Evolutionary conservation across 2,888 invertebrate genomes (phyloP), one percentile per base, ranked within the genome.

Genomic region (Chrysina gloriosa): DNA sequence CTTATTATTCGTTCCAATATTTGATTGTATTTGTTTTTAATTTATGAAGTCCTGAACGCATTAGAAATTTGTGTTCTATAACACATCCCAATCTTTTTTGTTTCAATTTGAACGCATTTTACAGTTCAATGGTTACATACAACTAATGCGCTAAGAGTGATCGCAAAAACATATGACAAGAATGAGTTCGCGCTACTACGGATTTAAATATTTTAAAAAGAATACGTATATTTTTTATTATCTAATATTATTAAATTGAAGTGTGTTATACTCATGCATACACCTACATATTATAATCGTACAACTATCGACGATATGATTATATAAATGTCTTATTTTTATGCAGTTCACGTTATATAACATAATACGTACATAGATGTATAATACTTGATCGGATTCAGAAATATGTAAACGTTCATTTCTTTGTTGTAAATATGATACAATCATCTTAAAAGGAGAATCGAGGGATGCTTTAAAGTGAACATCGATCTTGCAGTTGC

Each of bases 371-470:
- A 45, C 45, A 27, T 61, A 61, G 27, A 42, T 42, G 42, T 45
- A 61, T 61, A 61, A n/a, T n/a, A n/a, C n/a, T n/a, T n/a, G 27
- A 61, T 42, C 29, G 31, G 34, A 61, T 45, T 27, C n/a, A 39
- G 31, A 52, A 25, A 25, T 48, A 54, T 11, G 5, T 61, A 42
- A 39, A 3, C 45, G 58, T 61, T 61, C 42, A 61, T 61, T 61
- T 61, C 19, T 27, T 42, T 61, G 29, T 25, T 61, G 58, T 54
- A 72, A 69, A 72, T 72, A 73, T 69, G 71, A 63, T 68, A 63
- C 64, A 71, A 69, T n/a, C n/a, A n/a, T n/a, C n/a, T n/a, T n/a
- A n/a, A n/a, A n/a, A n/a, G n/a, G n/a, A n/a, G n/a, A n/a, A n/a
- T n/a, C n/a, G n/a, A n/a, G n/a, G n/a, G n/a, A n/a, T n/a, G n/a